These are phyloP conservation scores for Autographa pulchrina DNA, from an alignment of 2,888 invertebrate genomes.

Conservation along the genomic window DNA sequence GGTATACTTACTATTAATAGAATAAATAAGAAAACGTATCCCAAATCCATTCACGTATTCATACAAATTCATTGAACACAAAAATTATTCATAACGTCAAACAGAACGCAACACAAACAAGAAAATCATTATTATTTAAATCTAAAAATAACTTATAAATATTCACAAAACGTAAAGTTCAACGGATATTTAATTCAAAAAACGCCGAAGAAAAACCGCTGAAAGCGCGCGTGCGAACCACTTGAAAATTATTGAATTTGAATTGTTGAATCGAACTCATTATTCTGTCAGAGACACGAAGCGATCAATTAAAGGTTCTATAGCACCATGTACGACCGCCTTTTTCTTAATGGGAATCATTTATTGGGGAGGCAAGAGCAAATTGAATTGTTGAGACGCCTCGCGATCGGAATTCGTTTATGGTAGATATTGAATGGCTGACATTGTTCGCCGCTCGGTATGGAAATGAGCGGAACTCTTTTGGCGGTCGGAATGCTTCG, in stretches of 20 bases:
- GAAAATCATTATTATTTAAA: constrained; percentile 67
- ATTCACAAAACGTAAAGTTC: constrained; percentile 57
- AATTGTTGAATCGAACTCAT: constrained; percentile 68
- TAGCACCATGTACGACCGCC: constrained; percentile 69
- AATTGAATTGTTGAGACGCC: constrained; percentile 74
- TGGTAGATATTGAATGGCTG: constrained; percentile 60
- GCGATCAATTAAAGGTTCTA: constrained; percentile 75
- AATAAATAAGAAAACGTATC: background rate
- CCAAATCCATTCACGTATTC: constrained; percentile 36
- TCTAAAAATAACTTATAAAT: constrained; percentile 62
- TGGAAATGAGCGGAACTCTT: constrained; percentile 64
- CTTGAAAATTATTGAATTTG: constrained; percentile 67
- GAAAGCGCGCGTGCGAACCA: constrained; percentile 26
- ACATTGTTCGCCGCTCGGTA: constrained; percentile 63
- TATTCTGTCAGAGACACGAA: constrained; percentile 72
- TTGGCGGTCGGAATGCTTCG: constrained; percentile 58
- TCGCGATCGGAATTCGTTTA: constrained; percentile 75
- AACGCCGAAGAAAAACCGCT: constrained; percentile 38
- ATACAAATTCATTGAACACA: constrained; percentile 42
- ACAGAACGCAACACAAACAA: constrained; percentile 50
- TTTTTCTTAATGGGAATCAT: constrained; percentile 77
- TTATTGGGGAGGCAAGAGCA: constrained; percentile 66
- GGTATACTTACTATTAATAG: background rate
- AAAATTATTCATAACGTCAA: constrained; percentile 57
- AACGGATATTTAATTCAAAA: constrained; percentile 67